Conservation (phyloP, 2,113 vertebrate species). For the Buteo buteo region DNA sequence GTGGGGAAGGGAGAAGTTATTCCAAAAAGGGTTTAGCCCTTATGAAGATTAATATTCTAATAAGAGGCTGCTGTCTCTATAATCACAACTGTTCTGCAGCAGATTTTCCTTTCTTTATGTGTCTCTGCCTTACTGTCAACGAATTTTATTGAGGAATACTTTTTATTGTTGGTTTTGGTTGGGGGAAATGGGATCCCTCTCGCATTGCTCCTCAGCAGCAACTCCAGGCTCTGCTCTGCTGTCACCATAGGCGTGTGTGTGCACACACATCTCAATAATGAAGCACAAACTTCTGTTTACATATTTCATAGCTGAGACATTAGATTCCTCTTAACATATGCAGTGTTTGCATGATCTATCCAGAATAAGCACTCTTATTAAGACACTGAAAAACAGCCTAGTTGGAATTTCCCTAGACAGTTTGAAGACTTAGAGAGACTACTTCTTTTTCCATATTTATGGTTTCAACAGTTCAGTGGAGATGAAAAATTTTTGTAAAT, state of each 20-base stretch:
- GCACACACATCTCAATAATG: neutral
- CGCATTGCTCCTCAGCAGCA: neutral
- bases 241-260: rapidly evolving
- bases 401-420: neutral
- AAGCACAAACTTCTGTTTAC: neutral
- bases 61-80: neutral
- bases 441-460: neutral
- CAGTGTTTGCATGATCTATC: neutral
- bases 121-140: neutral
- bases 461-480: neutral
- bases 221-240: neutral
- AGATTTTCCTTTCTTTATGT: neutral
- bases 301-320: neutral
- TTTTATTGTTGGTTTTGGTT: neutral
- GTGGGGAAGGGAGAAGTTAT: neutral
- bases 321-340: neutral
- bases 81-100: neutral
- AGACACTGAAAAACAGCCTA: neutral
- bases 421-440: neutral
- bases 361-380: neutral
- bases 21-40: neutral
- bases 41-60: neutral
- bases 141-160: neutral
- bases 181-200: neutral
- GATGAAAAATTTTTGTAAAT: neutral